A percentile compares a stretch with the other conserved stretches of the same genome.
phyloP scores from a whole-genome alignment of 2,113 vertebrate species.

The Vidua macroura region DNA sequence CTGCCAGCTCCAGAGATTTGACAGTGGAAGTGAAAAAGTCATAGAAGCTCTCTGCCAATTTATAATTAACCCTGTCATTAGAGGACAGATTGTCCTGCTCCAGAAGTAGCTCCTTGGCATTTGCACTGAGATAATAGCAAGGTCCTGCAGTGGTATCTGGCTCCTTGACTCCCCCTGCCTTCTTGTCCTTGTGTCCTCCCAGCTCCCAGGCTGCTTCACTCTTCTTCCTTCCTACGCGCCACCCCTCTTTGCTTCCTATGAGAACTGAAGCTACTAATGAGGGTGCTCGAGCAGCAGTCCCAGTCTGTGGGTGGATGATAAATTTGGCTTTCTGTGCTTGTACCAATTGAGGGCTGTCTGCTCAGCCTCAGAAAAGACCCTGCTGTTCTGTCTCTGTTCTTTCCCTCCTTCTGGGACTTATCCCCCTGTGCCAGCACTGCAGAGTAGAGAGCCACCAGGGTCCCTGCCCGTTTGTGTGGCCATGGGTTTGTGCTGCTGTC shows the following conservation, averaged over 20 bases:
- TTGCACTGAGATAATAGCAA: background rate
- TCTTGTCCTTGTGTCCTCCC: background rate
- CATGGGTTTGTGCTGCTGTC: background rate
- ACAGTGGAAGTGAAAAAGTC: background rate
- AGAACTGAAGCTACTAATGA: background rate
- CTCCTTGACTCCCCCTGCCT: background rate
- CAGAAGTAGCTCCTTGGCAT: background rate
- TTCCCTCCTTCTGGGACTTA: background rate
- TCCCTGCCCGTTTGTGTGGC: background rate
- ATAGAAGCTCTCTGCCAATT: background rate
- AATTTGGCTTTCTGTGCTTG: background rate
- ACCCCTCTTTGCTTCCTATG: background rate
- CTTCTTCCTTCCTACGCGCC: background rate
- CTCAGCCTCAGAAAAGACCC: background rate
- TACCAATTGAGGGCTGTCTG: background rate
- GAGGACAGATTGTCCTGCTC: background rate
- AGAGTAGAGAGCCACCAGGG: background rate
- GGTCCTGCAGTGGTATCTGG: background rate
- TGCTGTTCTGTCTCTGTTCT: background rate
- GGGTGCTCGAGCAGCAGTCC: background rate
- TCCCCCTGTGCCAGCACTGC: background rate
- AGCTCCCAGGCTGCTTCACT: background rate
- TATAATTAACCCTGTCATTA: conserved; percentile 16
- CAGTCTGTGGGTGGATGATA: background rate
- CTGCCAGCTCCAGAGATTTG: background rate